Evolutionary conservation across 2,797 vertebrate genomes (phyloP), one percentile per base, ranked within the genome.

Genomic region (Buceros bicornis): DNA sequence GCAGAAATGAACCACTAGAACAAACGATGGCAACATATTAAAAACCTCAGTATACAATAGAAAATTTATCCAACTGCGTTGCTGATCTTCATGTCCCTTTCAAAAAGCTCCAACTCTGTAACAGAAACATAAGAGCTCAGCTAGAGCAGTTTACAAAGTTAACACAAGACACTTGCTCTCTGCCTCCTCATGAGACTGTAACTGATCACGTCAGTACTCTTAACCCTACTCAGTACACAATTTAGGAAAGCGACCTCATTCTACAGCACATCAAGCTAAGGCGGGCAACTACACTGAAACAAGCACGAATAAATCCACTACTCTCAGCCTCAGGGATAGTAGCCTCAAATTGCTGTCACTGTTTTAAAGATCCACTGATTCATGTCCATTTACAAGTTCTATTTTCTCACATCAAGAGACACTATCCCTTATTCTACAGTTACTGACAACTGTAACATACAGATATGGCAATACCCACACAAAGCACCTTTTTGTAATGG

Each of bases 401-500:
- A 5, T 72, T 74, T 67, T 50, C 66, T 40, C 58, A 64, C 15
- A 65, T 65, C 28, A 89, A 82, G 43, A 76, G 37, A 40, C 85
- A 40, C 28, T 19, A 53, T 2, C 4, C 61, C 26, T 82, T 85
- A 61, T 58, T 82, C 61, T 35, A n/a, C 69, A 57, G 19, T 28
- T 67, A 70, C 17, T 73, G 37, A 69, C 60, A 93, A 73, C 16
- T 24, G 10, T 40, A 76, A 74, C 58, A 51, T 13, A 35, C 50
- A 91, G 24, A 65, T 58, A 48, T 3, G 15, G 35, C 16, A 90
- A 35, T 29, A 80, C 3, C 26, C 24, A 21, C 50, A 69, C 10
- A 94, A 88, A 94, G 40, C 26, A 80, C 76, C 67, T 80, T 88
- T 88, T 54, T 90, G 24, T 16, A 79, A 65, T 13, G 9, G 24